Evolutionary conservation across 2,113 vertebrate genomes (phyloP).

Genomic region (Sinosuthora webbiana): DNA sequence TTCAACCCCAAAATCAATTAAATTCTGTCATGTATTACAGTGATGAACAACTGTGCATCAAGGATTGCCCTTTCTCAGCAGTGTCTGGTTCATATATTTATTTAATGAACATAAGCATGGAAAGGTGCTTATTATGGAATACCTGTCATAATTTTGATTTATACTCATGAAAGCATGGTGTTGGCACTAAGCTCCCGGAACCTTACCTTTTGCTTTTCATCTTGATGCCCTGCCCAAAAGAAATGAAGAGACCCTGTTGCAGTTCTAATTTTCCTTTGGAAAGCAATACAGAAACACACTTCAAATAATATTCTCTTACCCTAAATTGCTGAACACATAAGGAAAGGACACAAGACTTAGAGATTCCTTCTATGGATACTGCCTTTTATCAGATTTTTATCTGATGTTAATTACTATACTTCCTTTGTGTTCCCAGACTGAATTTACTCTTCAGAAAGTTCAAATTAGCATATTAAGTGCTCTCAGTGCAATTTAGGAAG

Average conservation of each 20-base stretch:
- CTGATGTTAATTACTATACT: not conserved
- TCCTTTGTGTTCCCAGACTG: not conserved
- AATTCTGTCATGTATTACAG: not conserved
- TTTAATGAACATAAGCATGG: not conserved
- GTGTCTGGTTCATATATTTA: not conserved
- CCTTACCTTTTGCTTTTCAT: not conserved
- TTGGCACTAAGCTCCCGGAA: not conserved
- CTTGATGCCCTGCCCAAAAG: not conserved
- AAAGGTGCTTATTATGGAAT: not conserved
- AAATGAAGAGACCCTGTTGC: not conserved
- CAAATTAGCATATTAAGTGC: not conserved
- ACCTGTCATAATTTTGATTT: not conserved
- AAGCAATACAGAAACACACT: not conserved
- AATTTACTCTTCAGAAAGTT: not conserved
- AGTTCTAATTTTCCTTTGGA: not conserved
- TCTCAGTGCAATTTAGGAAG: not conserved
- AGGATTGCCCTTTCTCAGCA: not conserved
- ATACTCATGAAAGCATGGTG: not conserved
- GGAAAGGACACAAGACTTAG: not conserved
- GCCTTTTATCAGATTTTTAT: not conserved
- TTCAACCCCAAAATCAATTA: not conserved
- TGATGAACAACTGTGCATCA: not conserved
- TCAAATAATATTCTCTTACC: not conserved
- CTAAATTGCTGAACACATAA: not conserved
- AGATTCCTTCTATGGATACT: not conserved